Evolutionary conservation across 2,113 vertebrate species (phyloP), one percentile per base, ranked within the genome.

Genomic region (Circaetus gallicus): DNA sequence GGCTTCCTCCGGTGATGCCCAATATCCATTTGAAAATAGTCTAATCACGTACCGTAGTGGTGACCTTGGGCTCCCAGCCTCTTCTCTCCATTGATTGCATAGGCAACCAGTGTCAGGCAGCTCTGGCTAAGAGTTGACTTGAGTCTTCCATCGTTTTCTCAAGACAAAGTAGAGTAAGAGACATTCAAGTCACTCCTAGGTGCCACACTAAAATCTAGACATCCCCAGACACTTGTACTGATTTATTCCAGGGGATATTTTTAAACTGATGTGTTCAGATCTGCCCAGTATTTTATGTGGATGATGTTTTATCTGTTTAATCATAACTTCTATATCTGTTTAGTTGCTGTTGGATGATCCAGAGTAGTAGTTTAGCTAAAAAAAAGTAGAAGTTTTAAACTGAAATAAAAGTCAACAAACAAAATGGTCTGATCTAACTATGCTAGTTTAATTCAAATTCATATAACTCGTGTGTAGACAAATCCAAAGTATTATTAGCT

Each of bases 141-240:
- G 34, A 36, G 5, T 53, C 2, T 82, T 82, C 74, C 62, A 34
- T 49, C 0, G 0, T 79, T 78, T 87, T 16, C n/a, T 67, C 31
- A 47, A 47, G 19, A 82, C 10, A 59, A 87, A 65, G 9, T 3
- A 90, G 61, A 62, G 2, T 31, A 56, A 69, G 24, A 61, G 49
- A 24, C 40, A 20, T 50, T 69, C 32, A 61, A 21, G 55, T 9
- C 10, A 1, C 31, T 79, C 16, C 31, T 16, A 8, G 74, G 36
- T 76, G 43, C 67, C 62, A 34, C 36, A 21, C 12, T 52, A 22
- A 69, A 65, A 61, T 22, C 16, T 49, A 67, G 32, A n/a, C 11
- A 36, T 16, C 5, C 50, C 2, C 3, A 14, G 26, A 49, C 6
- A 11, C 8, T 62, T 36, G 1, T 1, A 50, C 6, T 14, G 22